A percentile compares a stretch with the other conserved stretches of the same genome.
phyloP scores from a whole-genome alignment of 1,140 invertebrate species.

The Reticulitermes speratus region DNA sequence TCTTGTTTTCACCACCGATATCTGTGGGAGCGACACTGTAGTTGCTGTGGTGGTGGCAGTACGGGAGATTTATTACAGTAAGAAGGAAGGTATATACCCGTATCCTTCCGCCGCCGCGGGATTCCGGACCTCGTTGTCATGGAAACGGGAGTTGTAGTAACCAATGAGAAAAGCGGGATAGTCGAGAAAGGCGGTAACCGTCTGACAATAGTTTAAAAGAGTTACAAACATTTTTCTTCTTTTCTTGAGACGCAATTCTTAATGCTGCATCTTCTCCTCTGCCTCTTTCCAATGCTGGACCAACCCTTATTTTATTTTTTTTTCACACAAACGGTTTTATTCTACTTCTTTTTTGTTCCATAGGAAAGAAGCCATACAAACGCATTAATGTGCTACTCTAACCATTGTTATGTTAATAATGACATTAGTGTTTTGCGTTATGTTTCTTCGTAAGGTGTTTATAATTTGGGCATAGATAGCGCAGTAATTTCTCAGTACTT shows the following conservation, averaged over 20 bases:
- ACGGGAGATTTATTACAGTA: slow-evolving; percentile 19
- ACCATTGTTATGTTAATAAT: too few relatives aligned
- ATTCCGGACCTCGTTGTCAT: slow-evolving; percentile 24
- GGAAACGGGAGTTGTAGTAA: slow-evolving; percentile 20
- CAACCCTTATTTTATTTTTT: not conserved
- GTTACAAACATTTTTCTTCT: slow-evolving; percentile 28
- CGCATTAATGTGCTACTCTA: too few relatives aligned
- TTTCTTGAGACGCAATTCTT: slow-evolving; percentile 24
- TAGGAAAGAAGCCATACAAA: too few relatives aligned
- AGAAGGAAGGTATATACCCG: slow-evolving; percentile 9
- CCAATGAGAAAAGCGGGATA: slow-evolving; percentile 24
- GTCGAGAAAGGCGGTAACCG: slow-evolving; percentile 30
- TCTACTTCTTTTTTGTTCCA: not conserved
- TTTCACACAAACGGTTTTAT: not conserved
- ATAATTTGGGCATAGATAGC: too few relatives aligned
- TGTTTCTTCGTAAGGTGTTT: too few relatives aligned
- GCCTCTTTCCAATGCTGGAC: not conserved
- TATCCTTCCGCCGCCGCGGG: slow-evolving; percentile 29
- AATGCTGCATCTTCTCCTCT: slow-evolving; percentile 21
- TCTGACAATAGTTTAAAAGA: slow-evolving; percentile 30
- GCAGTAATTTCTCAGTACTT: too few relatives aligned
- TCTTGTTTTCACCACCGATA: not conserved
- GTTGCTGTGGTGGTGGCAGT: not conserved
- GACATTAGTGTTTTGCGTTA: too few relatives aligned
- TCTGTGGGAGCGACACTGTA: slow-evolving; percentile 2